Conservation (phyloP, 1,140 invertebrate genomes). For the Melitaea cinxia region DNA sequence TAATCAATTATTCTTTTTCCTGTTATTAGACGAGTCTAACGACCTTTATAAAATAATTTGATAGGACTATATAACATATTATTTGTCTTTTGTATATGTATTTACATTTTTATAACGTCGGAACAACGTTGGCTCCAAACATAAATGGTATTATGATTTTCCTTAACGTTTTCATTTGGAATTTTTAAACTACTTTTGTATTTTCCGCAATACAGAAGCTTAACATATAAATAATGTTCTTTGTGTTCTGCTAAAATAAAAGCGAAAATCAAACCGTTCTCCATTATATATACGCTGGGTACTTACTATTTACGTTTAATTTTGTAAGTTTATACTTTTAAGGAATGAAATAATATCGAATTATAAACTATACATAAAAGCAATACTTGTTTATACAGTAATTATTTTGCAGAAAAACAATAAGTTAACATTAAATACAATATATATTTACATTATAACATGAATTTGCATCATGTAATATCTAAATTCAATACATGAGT, state of each 20-base stretch:
- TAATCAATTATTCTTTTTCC: too few relatives aligned
- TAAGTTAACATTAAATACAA: too few relatives aligned
- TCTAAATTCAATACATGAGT: too few relatives aligned
- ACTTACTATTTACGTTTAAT: slow-evolving; percentile 8
- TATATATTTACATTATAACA: too few relatives aligned
- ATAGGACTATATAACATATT: too few relatives aligned
- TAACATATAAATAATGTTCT: slow-evolving; percentile 25
- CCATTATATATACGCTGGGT: background rate
- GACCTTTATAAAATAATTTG: too few relatives aligned
- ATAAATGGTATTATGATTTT: slow-evolving; percentile 10
- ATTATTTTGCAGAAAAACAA: too few relatives aligned
- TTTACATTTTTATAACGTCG: slow-evolving; percentile 1
- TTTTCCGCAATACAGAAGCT: slow-evolving; percentile 24
- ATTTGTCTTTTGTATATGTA: background rate
- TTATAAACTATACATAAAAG: too few relatives aligned
- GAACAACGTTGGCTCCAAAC: background rate
- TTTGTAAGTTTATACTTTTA: background rate
- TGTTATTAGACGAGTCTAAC: too few relatives aligned
- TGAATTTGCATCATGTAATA: too few relatives aligned
- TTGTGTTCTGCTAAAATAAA: slow-evolving; percentile 25
- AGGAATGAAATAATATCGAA: background rate
- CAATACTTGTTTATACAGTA: too few relatives aligned
- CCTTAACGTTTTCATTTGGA: slow-evolving; percentile 22
- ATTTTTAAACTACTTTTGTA: slow-evolving; percentile 24
- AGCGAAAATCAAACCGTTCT: slow-evolving; percentile 10